Base-by-base conservation (phyloP, 1,140 invertebrate species). In the Eurosta solidaginis region DNA sequence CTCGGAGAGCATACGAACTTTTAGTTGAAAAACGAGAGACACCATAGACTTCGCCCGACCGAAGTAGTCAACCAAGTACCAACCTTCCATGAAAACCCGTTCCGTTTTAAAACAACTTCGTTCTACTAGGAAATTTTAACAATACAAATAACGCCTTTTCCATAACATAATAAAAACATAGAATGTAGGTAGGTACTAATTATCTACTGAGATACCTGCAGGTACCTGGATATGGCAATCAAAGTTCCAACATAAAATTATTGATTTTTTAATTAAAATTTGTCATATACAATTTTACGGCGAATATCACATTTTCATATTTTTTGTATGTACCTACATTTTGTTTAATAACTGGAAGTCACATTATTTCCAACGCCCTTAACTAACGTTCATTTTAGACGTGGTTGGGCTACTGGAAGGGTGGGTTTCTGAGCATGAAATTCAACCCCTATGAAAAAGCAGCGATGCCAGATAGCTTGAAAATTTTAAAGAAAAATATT, bases 231-330 rank as follows among this genome's bases (percentile, higher is more conserved):
- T 47, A 17, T 17, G 14, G 12, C 3, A 12, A 14, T 47, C n/a
- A 17, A 47, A 47, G n/a, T 17, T 12, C 3, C 45, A 33, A 33
- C 54, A 33, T 68, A 42, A 27, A 68, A 10, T 47, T 68, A 68
- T 68, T 68, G 59, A 68, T 68, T 68, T 68, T 68, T 68, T 68
- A 68, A 68, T 68, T 68, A 68, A 68, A 68, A 20, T 40, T n/a
- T n/a, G n/a, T 20, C 7, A 20, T 40, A 14, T 68, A 17, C n/a
- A n/a, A n/a, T n/a, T 20, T 40, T 68, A 9, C 33, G 29, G 1
- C 10, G 29, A 68, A 68, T 68, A 68, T n/a, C n/a, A n/a, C n/a
- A n/a, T 68, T 68, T 40, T 7, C 59, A 68, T 68, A 68, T 40
- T 68, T n/a, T 22, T 22, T 68, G 59, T 68, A 68, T 68, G 59